Evolutionary conservation across 1,140 invertebrate species (phyloP), one percentile per base, ranked within the genome.

Genomic region (Heliconius nattereri): DNA sequence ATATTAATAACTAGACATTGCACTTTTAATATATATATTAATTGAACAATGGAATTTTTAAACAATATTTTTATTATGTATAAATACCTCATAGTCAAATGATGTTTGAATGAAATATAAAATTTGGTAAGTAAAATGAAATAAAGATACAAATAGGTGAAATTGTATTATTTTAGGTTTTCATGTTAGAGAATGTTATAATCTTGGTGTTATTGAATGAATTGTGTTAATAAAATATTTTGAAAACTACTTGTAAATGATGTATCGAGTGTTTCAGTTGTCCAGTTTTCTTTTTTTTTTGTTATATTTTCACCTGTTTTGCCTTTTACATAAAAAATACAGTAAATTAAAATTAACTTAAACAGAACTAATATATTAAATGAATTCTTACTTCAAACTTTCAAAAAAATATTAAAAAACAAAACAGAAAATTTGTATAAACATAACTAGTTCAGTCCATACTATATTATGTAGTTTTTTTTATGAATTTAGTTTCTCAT

Each of bases 191-290:
- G 90, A 94, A 94, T 94, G 92, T 95, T 95, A 94, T 94, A 95
- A 95, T 95, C 94, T 94, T 94, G 93, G 94, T 95, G 94, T 95
- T 95, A 95, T 92, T 95, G 93, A 95, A 95, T 94, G 94, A 95
- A 95, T 95, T 95, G 94, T 95, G 94, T 95, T 95, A 95, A 95
- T 95, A 95, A 95, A 95, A 95, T 94, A 94, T 95, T 95, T 95
- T 94, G 86, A 94, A 94, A 94, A 94, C 84, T 93, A 92, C 87
- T 52, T 93, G 89, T 93, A 92, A 92, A 92, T 92, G 92, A 91
- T 94, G 85, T 88, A 90, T 90, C 85, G 81, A 90, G 90, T 92
- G 88, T 94, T 93, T 93, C 84, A 88, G 86, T 92, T 90, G 45
- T 85, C 86, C 86, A 85, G 54, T 84, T 84, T 66, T 83, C 81